These are phyloP conservation scores for Amyelois transitella DNA, from an alignment of 1,140 invertebrate genomes.

Conservation along the genomic window DNA sequence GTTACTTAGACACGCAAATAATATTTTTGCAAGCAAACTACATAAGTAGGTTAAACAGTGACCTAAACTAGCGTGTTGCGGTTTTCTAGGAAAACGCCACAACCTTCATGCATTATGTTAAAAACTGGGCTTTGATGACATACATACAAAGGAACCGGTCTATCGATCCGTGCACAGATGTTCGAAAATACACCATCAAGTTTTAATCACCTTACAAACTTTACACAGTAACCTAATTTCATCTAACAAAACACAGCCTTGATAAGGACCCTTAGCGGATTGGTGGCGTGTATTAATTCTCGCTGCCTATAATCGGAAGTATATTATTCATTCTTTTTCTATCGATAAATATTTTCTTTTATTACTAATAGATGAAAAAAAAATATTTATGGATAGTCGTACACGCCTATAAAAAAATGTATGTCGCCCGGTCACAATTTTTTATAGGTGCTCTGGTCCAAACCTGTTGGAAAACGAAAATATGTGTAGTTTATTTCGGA, in stretches of 20 bases:
- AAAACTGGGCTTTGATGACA: background rate
- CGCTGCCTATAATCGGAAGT: too few relatives aligned
- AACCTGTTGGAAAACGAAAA: too few relatives aligned
- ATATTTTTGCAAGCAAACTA: too few relatives aligned
- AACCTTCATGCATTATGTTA: background rate
- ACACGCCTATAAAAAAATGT: too few relatives aligned
- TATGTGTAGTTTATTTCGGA: too few relatives aligned
- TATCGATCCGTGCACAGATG: background rate
- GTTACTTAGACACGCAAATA: background rate
- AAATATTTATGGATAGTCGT: too few relatives aligned
- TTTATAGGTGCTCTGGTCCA: too few relatives aligned
- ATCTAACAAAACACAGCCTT: background rate
- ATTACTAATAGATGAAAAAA: too few relatives aligned
- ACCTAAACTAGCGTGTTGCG: background rate
- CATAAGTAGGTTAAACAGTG: background rate
- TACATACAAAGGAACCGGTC: background rate
- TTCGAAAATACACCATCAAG: background rate
- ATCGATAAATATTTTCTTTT: too few relatives aligned
- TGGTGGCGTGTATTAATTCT: too few relatives aligned
- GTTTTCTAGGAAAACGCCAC: background rate
- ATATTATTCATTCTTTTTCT: too few relatives aligned
- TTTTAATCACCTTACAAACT: background rate
- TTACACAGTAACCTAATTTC: background rate
- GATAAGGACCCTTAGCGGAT: background rate
- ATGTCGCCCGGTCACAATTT: too few relatives aligned